phyloP scores from a whole-genome alignment of 2,113 vertebrate species.

The Orthonyx spaldingii region DNA sequence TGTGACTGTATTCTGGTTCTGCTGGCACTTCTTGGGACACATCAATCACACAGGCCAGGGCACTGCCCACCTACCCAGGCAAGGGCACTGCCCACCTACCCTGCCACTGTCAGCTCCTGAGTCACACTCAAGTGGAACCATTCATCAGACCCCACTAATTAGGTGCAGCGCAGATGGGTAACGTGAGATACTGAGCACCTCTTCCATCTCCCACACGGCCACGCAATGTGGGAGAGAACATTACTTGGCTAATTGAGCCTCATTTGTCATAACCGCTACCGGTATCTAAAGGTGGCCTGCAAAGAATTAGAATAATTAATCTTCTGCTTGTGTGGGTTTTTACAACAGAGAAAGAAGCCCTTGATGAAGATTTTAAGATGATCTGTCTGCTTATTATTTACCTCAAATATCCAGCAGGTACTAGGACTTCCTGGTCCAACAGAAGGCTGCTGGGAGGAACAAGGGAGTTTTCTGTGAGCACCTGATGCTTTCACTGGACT shows the following conservation, averaged over 20 bases:
- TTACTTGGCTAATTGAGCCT: slow-evolving; percentile 52
- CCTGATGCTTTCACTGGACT: neutral
- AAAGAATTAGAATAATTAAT: slow-evolving; percentile 56
- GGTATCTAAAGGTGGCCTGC: slow-evolving; percentile 29
- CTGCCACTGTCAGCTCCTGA: neutral
- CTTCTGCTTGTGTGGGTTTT: slow-evolving; percentile 22
- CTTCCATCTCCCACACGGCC: slow-evolving; percentile 27
- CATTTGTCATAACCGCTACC: slow-evolving; percentile 20
- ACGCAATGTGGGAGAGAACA: slow-evolving; percentile 26
- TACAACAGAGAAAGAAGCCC: neutral
- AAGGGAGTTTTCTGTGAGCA: slow-evolving; percentile 4
- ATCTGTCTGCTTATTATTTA: slow-evolving; percentile 41
- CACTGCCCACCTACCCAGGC: neutral
- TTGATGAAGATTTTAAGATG: slow-evolving; percentile 32
- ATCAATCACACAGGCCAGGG: neutral
- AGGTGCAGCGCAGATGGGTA: slow-evolving; percentile 44
- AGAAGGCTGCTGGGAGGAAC: slow-evolving; percentile 24
- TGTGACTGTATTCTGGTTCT: rapidly evolving
- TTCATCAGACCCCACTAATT: slow-evolving; percentile 37
- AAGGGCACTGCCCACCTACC: neutral
- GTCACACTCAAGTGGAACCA: neutral
- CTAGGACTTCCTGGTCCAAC: neutral
- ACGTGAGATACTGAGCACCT: slow-evolving; percentile 5
- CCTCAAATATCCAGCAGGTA: neutral
- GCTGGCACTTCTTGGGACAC: neutral